phyloP scores from a whole-genome alignment of 2,797 vertebrate genomes.

The Tachyglossus aculeatus region DNA sequence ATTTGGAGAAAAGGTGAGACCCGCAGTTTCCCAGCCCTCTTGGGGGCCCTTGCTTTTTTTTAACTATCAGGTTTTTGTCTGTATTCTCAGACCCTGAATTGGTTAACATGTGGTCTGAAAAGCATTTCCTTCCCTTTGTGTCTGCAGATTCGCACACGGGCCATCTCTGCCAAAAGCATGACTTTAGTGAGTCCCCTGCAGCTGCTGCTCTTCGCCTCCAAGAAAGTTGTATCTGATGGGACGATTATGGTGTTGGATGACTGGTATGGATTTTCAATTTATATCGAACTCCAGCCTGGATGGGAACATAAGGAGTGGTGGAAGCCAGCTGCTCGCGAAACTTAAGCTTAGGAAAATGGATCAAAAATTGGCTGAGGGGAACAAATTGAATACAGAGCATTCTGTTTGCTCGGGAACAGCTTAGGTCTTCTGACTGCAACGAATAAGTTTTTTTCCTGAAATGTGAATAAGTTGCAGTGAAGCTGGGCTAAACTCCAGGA shows the following conservation, averaged over 20 bases:
- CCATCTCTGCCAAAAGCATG: slow-evolving; percentile 94
- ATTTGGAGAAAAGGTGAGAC: slow-evolving; percentile 92
- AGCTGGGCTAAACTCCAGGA: too few relatives aligned
- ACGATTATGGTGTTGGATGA: slow-evolving; percentile 84
- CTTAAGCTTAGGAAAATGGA: not conserved
- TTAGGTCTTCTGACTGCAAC: too few relatives aligned
- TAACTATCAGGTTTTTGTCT: not conserved
- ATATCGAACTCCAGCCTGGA: not conserved
- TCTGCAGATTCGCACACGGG: slow-evolving; percentile 81
- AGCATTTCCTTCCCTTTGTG: not conserved
- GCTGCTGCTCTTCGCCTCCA: slow-evolving; percentile 91
- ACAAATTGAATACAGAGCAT: not conserved
- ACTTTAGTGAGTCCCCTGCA: slow-evolving; percentile 93
- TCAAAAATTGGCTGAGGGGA: not conserved
- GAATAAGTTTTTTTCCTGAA: too few relatives aligned
- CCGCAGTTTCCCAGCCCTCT: not conserved
- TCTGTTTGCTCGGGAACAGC: not conserved
- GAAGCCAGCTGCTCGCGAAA: not conserved
- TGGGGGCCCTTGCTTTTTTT: not conserved
- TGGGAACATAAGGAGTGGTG: not conserved
- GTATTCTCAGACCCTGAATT: not conserved
- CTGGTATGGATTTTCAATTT: slow-evolving; percentile 74
- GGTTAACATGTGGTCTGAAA: not conserved
- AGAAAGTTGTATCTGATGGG: slow-evolving; percentile 88
- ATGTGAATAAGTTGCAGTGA: too few relatives aligned